Conservation (phyloP, 2,797 vertebrate genomes). For the Acrocephalus scirpaceus region DNA sequence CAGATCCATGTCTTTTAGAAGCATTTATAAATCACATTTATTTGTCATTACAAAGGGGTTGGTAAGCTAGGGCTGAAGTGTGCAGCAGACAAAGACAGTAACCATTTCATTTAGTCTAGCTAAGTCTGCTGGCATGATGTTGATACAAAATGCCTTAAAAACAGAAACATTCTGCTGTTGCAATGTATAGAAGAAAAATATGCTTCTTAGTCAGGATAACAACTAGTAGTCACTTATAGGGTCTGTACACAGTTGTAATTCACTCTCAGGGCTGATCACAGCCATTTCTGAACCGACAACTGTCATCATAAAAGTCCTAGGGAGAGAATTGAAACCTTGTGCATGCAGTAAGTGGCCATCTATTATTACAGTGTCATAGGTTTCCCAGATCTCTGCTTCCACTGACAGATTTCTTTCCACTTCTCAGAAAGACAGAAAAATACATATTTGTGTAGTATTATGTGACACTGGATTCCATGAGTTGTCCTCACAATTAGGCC, state of each 20-base stretch:
- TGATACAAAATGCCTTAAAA: not conserved
- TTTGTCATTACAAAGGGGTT: not conserved
- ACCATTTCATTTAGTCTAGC: not conserved
- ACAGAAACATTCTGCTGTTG: not conserved
- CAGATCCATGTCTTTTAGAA: not conserved
- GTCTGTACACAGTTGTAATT: not conserved
- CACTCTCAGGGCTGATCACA: not conserved
- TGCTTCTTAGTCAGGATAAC: not conserved
- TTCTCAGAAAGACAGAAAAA: not conserved
- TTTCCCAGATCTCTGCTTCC: not conserved
- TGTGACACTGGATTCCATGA: not conserved
- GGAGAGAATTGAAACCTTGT: conserved; percentile 20
- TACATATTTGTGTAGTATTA: not conserved
- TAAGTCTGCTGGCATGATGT: not conserved
- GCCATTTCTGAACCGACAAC: conserved; percentile 2
- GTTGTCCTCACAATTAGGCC: not conserved
- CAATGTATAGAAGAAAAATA: not conserved
- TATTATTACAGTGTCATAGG: not conserved
- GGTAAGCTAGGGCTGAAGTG: not conserved
- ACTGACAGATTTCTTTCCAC: not conserved
- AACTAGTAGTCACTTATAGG: not conserved
- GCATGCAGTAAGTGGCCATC: not conserved
- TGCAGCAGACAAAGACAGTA: not conserved
- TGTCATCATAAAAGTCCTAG: not conserved
- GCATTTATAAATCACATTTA: not conserved